Evolutionary conservation across 2,888 invertebrate genomes (phyloP).

Genomic region (Auanema freiburgensis): DNA sequence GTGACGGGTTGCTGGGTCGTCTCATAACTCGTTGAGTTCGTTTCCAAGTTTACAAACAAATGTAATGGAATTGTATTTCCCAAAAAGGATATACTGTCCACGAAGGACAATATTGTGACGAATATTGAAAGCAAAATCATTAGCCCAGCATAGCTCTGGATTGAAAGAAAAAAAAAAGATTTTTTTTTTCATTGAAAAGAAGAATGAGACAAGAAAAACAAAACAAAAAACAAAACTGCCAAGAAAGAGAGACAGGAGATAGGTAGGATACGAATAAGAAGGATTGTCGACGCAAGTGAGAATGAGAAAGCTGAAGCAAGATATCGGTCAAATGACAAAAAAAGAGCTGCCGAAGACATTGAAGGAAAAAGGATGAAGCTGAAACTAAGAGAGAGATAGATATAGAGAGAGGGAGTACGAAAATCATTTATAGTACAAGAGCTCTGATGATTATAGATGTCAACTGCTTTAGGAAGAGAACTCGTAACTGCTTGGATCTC

Average conservation of each 20-base stretch:
- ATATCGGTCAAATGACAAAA: too few relatives aligned
- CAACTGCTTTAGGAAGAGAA: constrained; percentile 13
- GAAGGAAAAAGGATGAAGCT: constrained; percentile 8
- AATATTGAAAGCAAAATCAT: too few relatives aligned
- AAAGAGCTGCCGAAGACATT: too few relatives aligned
- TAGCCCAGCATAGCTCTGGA: too few relatives aligned
- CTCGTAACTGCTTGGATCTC: too few relatives aligned
- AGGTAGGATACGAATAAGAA: constrained; percentile 1
- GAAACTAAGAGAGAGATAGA: neutral
- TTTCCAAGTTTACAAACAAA: constrained; percentile 38
- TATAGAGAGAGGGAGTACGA: neutral
- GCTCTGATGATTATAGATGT: constrained; percentile 4
- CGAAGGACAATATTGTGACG: constrained; percentile 1
- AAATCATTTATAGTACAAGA: constrained; percentile 5
- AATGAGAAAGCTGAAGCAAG: too few relatives aligned
- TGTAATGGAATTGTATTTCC: constrained; percentile 48
- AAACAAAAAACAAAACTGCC: too few relatives aligned
- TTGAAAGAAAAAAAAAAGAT: neutral
- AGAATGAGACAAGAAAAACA: constrained; percentile 7
- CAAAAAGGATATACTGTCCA: constrained; percentile 26
- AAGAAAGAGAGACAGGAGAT: constrained; percentile 9
- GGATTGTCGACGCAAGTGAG: constrained; percentile 14
- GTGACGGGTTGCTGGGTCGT: constrained; percentile 2
- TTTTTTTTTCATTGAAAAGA: neutral
- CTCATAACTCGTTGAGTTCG: constrained; percentile 7